Evolutionary conservation across 64 coral and sea anemone species (phyloP).

Genomic region (Catalaphyllia jardinei): DNA sequence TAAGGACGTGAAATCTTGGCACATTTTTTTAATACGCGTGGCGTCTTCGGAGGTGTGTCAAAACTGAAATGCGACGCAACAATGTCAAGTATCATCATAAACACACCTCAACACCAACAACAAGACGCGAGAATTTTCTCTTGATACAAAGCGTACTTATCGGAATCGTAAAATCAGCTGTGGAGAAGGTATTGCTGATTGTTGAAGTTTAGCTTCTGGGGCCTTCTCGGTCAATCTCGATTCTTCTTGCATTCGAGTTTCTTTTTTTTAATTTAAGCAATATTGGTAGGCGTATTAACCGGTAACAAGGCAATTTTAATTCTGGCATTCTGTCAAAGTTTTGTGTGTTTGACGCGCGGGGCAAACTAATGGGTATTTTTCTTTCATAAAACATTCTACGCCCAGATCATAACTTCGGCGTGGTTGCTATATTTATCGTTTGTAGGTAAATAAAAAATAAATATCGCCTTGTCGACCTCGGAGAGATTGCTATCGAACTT

Average conservation of each 20-base stretch:
- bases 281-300: too few relatives aligned
- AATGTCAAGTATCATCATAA: background rate
- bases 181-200: too few relatives aligned
- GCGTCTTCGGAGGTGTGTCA: background rate
- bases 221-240: too few relatives aligned
- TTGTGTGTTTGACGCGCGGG: background rate
- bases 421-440: background rate
- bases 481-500: background rate
- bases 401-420: background rate
- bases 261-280: too few relatives aligned
- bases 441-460: background rate
- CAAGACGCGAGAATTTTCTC: too few relatives aligned
- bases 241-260: too few relatives aligned
- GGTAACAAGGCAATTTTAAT: background rate
- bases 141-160: too few relatives aligned
- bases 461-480: background rate
- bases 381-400: background rate
- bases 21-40: background rate
- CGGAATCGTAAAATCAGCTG: too few relatives aligned
- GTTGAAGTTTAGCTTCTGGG: too few relatives aligned
- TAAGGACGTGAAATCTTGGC: background rate
- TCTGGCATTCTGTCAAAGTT: background rate
- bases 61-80: background rate
- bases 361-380: background rate
- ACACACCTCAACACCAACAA: too few relatives aligned